These are phyloP conservation scores for Seira sanloemensis DNA, from an alignment of 2,888 invertebrate genomes.

Conservation along the genomic window DNA sequence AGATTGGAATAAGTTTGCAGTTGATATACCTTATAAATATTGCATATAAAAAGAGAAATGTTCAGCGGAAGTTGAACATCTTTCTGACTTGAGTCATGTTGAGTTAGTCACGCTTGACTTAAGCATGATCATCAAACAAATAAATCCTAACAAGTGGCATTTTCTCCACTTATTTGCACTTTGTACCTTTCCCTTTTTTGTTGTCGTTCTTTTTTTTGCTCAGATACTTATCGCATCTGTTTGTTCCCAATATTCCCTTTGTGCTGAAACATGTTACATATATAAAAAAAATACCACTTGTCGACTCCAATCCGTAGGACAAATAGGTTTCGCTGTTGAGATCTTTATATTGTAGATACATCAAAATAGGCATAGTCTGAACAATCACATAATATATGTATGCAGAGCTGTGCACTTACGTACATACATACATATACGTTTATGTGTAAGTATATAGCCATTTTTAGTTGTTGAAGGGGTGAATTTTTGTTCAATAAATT, in stretches of 20 bases:
- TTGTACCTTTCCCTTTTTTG: slow-evolving; percentile 2
- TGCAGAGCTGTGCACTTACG: no score
- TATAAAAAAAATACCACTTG: not conserved
- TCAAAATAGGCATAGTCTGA: not conserved
- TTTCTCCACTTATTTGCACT: slow-evolving; percentile 16
- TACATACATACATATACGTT: no score
- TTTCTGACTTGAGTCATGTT: slow-evolving; percentile 16
- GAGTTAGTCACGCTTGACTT: slow-evolving; percentile 11
- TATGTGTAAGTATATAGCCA: no score
- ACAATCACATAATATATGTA: no score
- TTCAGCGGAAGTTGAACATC: slow-evolving; percentile 16
- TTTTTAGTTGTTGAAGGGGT: not conserved
- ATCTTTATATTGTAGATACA: not conserved
- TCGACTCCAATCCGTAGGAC: not conserved
- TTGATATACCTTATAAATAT: not conserved
- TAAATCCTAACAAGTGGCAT: slow-evolving; percentile 2
- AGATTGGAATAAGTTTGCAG: not conserved
- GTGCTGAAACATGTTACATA: not conserved
- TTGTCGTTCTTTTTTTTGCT: slow-evolving; percentile 5
- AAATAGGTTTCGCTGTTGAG: not conserved
- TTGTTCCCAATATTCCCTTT: slow-evolving; percentile 13
- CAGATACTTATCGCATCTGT: not conserved
- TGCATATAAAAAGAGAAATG: not conserved
- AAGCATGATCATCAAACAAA: slow-evolving; percentile 1
- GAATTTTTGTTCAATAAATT: slow-evolving; percentile 5